phyloP scores from a whole-genome alignment of 2,113 vertebrate species.

The Cyprinodon variegatus region DNA sequence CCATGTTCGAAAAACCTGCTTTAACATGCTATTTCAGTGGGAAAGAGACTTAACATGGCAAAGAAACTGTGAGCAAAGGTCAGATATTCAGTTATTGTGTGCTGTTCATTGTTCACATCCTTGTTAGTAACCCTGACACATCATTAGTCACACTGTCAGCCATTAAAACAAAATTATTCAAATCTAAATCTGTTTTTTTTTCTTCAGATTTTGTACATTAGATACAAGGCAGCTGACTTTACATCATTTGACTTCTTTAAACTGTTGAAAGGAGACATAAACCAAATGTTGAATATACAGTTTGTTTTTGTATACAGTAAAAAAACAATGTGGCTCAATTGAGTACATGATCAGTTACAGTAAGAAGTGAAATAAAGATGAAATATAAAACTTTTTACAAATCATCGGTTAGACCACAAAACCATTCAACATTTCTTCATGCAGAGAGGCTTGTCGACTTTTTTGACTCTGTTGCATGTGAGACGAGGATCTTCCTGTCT shows the following conservation, averaged over 20 bases:
- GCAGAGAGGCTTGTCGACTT: conserved; percentile 43
- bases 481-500: conserved; percentile 49
- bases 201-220: neutral
- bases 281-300: too few relatives aligned
- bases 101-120: conserved; percentile 48
- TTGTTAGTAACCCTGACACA: conserved; percentile 29
- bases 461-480: conserved; percentile 54
- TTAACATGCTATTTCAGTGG: too few relatives aligned
- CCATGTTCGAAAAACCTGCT: too few relatives aligned
- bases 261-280: neutral
- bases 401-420: conserved; percentile 55
- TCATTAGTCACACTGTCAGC: conserved; percentile 39
- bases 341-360: conserved; percentile 30
- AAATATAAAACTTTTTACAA: conserved; percentile 3
- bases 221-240: neutral
- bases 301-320: neutral
- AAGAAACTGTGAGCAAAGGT: conserved; percentile 16
- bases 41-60: neutral
- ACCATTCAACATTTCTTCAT: conserved; percentile 30
- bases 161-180: conserved; percentile 7
- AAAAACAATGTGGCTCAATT: neutral
- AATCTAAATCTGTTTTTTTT: neutral
- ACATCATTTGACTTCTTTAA: neutral
- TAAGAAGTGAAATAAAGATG: conserved; percentile 15
- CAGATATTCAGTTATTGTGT: conserved; percentile 17